These are phyloP conservation scores for Furcifer pardalis DNA, from an alignment of 2,797 vertebrate species.

Conservation along the genomic window DNA sequence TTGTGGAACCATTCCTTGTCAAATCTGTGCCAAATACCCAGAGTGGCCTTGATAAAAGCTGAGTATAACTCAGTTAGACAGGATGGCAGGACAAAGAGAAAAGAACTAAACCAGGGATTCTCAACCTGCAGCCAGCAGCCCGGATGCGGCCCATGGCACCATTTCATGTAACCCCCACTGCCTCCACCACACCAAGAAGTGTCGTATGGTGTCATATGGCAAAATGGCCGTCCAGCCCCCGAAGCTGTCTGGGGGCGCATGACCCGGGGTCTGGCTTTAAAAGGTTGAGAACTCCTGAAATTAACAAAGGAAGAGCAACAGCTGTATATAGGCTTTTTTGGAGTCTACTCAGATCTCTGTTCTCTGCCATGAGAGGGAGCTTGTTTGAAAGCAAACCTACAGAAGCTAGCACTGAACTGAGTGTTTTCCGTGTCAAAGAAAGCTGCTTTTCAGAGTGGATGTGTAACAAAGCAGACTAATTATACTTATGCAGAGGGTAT, in stretches of 20 bases:
- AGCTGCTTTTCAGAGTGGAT: not conserved
- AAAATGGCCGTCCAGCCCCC: no score
- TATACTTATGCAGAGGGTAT: not conserved
- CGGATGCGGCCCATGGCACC: no score
- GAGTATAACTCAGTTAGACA: constrained; percentile 4
- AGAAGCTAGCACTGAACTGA: not conserved
- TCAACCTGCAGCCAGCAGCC: no score
- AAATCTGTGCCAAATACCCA: constrained; percentile 12
- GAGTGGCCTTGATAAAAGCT: not conserved
- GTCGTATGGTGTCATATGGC: no score
- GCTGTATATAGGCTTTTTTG: not conserved
- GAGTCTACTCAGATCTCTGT: not conserved
- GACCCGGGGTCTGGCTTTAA: no score
- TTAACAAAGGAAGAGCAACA: not conserved
- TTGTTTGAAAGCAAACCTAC: constrained; percentile 2
- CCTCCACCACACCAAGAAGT: no score
- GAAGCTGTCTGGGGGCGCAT: no score
- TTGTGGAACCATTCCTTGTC: not conserved
- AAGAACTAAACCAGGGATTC: no score
- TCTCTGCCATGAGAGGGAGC: not conserved
- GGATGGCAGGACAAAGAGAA: not conserved
- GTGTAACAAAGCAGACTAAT: not conserved
- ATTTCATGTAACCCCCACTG: no score
- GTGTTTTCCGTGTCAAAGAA: not conserved
- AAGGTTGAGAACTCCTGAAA: no score